phyloP scores from a whole-genome alignment of 1,140 invertebrate species.

The Drosophila pachea region DNA sequence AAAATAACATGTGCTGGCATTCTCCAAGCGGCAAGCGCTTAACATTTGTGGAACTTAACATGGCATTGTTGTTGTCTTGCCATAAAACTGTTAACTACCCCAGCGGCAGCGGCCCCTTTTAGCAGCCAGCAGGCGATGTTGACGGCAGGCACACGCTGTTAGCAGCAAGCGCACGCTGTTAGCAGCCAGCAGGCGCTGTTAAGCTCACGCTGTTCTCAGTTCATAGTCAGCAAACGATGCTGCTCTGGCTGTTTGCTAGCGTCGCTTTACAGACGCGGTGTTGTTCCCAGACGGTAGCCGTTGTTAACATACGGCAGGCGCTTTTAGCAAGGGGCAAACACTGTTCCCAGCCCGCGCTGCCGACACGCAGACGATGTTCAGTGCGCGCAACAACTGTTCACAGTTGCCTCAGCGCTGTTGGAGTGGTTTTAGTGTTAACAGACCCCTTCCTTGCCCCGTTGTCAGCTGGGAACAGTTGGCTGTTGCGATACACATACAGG shows the following conservation, averaged over 20 bases:
- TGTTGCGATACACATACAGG: conserved; percentile 31
- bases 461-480: conserved; percentile 45
- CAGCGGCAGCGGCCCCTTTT: neutral
- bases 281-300: too few relatives aligned
- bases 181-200: too few relatives aligned
- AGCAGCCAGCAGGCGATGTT: neutral
- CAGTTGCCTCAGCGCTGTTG: too few relatives aligned
- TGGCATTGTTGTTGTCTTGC: neutral
- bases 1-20: neutral
- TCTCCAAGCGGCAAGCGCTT: neutral
- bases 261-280: too few relatives aligned
- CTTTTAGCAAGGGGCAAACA: too few relatives aligned
- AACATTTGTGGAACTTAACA: conserved; percentile 4
- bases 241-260: too few relatives aligned
- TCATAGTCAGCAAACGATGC: too few relatives aligned
- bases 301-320: too few relatives aligned
- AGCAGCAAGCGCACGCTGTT: neutral
- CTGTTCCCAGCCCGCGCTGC: too few relatives aligned
- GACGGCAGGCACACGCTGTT: neutral
- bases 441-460: conserved; percentile 17
- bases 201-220: too few relatives aligned
- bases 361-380: too few relatives aligned
- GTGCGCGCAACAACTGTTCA: too few relatives aligned
- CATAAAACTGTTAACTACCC: conserved; percentile 33
- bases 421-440: conserved; percentile 2